Conservation (phyloP, 2,888 invertebrate genomes). For the Patella pellucida region DNA sequence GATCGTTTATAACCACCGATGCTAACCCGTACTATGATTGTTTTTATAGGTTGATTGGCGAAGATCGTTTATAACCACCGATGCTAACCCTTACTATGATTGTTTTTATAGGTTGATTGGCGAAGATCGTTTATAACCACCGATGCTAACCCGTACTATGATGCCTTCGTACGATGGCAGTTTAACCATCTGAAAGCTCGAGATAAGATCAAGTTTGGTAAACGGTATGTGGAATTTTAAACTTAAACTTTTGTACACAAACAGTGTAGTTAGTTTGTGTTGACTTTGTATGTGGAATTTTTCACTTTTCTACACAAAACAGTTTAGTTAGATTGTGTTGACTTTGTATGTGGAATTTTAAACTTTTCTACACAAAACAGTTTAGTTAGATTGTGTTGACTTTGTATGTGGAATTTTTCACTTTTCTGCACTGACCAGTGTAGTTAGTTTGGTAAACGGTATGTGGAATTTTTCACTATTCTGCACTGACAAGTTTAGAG, state of each 20-base stretch:
- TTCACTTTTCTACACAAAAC: too few species aligned
- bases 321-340: too few species aligned
- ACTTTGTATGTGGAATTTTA: too few species aligned
- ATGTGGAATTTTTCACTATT: background rate
- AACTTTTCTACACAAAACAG: too few species aligned
- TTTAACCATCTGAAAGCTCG: constrained; percentile 86
- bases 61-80: constrained; percentile 96
- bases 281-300: too few species aligned
- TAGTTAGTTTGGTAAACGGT: constrained; percentile 96
- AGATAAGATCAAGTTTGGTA: constrained; percentile 95
- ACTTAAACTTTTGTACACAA: too few species aligned
- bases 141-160: constrained; percentile 96
- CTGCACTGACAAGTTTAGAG: too few species aligned
- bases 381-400: too few species aligned
- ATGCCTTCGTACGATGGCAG: constrained; percentile 98
- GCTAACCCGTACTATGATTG: constrained; percentile 88
- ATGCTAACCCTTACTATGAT: constrained; percentile 91
- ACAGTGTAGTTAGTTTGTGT: too few species aligned
- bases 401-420: too few species aligned
- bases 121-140: constrained; percentile 98
- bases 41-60: constrained; percentile 90
- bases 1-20: constrained; percentile 99
- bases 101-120: constrained; percentile 88
- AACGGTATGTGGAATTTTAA: constrained; percentile 75
- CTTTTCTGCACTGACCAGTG: too few species aligned